Base-by-base conservation (phyloP, 1,140 invertebrate species). In the Lamellibrachia luymesi region DNA sequence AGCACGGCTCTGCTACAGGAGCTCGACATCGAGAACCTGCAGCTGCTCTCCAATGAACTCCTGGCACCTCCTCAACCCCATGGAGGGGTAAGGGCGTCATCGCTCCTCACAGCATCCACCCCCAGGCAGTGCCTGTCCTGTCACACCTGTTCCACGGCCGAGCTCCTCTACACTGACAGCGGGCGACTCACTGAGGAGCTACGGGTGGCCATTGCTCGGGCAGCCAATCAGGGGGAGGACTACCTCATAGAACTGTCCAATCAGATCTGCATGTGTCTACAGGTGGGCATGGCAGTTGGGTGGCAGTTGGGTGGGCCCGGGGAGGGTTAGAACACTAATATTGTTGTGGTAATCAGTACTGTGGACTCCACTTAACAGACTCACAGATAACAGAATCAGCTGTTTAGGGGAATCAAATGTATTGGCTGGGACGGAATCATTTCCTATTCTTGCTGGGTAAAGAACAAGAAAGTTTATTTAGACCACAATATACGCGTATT, bases 1-100 rank as follows among this genome's bases (percentile, higher is more conserved):
- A 95, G 95, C 94, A 95, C 96, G 51, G 95, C 96, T 4, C 94
- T 96, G 4, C 93, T 96, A 2, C 96, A 96, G 93, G 95, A 96
- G 92, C 94, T 96, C 38, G 96, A 96, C 94, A 94, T 96, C 51
- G 96, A 96, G 94, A 96, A 96, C 94, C 95, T 96, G 4, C 96
- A 96, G 94, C 94, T 96, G 10, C 93, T 96, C 90, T 96, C 96
- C 8, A 95, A 96, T 94, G 95, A 96, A 52, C 93, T 96, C 50
- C 92, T 96, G 25, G 92, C 95, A n/a, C 94, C 95, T 10, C 95
- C 96, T 2, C 95, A 95, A 90, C 93, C 95, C 90, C 93, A 95
- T 93, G 93, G 95, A 92, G 51, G 92, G 93, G 51, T 95, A 93
- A 10, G 50, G 94, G 90, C 93, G 0, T 22, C 49, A 17, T 93